phyloP scores from a whole-genome alignment of 2,113 vertebrate genomes.

The pig (Sus scrofa) region DNA sequence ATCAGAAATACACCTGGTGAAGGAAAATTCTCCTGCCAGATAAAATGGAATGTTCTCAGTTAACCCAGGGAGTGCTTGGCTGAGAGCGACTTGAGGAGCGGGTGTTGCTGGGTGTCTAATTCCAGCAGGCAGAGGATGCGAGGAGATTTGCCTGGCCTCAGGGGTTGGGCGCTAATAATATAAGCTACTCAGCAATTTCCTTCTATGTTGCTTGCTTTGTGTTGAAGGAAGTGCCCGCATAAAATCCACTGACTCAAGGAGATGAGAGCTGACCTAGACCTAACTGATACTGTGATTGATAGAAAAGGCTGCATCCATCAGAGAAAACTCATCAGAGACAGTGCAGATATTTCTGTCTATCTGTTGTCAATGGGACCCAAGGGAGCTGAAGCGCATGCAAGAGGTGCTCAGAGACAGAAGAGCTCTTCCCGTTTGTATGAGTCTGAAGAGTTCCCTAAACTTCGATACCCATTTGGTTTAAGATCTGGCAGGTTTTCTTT shows the following conservation, averaged over 20 bases:
- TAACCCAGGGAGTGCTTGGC: slow-evolving; percentile 39
- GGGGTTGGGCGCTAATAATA: neutral
- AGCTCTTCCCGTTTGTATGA: neutral
- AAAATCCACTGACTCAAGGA: slow-evolving; percentile 25
- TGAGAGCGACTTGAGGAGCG: neutral
- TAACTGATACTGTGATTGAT: neutral
- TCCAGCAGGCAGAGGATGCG: neutral
- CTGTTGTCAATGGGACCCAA: neutral
- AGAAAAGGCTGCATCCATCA: slow-evolving; percentile 13
- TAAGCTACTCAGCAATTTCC: neutral
- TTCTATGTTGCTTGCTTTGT: neutral
- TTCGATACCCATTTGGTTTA: slow-evolving; percentile 35
- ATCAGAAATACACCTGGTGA: slow-evolving; percentile 59
- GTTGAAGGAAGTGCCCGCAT: neutral
- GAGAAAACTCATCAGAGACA: neutral
- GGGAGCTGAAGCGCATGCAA: neutral
- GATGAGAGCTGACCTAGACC: neutral
- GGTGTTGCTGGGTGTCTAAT: slow-evolving; percentile 11
- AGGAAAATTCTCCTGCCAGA: slow-evolving; percentile 8
- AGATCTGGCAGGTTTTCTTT: slow-evolving; percentile 37
- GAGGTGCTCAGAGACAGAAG: neutral
- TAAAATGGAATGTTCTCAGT: slow-evolving; percentile 45
- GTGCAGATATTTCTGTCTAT: neutral
- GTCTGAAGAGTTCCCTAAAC: neutral
- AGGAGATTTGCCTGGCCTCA: slow-evolving; percentile 25